Percentiles rank a stretch among this genome's conserved stretches.
Evolutionary conservation across 2,113 vertebrate species (phyloP).

Genomic region (Laterallus jamaicensis): DNA sequence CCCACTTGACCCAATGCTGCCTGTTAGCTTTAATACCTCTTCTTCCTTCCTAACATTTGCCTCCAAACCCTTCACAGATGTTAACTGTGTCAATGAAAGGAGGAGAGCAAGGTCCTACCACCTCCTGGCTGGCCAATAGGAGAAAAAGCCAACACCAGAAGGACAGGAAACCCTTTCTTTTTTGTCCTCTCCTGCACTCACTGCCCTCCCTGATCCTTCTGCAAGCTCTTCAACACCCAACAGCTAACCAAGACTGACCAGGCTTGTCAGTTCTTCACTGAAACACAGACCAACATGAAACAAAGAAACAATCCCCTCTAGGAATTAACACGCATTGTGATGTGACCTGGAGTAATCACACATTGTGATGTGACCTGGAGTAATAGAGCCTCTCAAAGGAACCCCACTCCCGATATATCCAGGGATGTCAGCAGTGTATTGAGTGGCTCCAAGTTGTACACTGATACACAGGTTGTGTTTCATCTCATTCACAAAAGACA

Average conservation of each 20-base stretch:
- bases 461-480: not conserved
- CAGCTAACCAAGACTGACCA: not conserved
- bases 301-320: not conserved
- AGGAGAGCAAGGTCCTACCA: not conserved
- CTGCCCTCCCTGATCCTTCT: not conserved
- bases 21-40: not conserved
- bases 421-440: not conserved
- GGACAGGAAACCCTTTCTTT: not conserved
- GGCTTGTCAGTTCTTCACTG: not conserved
- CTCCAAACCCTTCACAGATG: not conserved
- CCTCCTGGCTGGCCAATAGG: not conserved
- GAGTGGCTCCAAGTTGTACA: not conserved
- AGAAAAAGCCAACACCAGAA: not conserved
- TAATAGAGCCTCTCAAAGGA: not conserved
- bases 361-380: rapidly evolving
- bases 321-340: not conserved
- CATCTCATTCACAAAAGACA: not conserved
- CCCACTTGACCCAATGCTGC: not conserved
- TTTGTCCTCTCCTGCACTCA: not conserved
- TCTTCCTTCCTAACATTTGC: not conserved
- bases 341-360: rapidly evolving
- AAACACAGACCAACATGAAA: not conserved
- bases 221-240: not conserved
- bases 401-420: not conserved
- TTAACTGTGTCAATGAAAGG: not conserved